A percentile compares a stretch with the other conserved stretches of the same genome.
Evolutionary conservation across 2,888 invertebrate genomes (phyloP).

Genomic region (Nemurella pictetii): DNA sequence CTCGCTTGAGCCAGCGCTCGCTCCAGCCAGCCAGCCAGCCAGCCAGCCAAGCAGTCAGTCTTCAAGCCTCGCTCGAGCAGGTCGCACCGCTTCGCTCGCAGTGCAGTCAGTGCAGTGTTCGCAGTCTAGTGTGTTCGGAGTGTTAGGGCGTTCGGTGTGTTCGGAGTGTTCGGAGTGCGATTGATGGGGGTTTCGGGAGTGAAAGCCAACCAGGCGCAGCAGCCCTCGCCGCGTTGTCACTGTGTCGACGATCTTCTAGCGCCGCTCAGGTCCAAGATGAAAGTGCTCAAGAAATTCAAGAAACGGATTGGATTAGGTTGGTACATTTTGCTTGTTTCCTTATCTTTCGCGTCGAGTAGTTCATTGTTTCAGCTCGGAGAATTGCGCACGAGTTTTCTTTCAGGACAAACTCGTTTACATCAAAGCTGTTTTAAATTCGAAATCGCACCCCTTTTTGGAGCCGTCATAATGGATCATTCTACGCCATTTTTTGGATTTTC

Average conservation of each 20-base stretch:
- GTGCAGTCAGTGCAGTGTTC: neutral
- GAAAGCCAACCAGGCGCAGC: conserved; percentile 50
- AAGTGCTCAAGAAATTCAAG: conserved; percentile 86
- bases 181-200: conserved; percentile 54
- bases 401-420: too few relatives aligned
- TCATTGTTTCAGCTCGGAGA: neutral
- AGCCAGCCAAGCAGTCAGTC: too few relatives aligned
- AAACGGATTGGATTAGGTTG: conserved; percentile 85
- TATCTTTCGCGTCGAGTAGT: neutral
- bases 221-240: conserved; percentile 44
- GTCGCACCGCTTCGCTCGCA: neutral
- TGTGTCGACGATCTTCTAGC: conserved; percentile 53
- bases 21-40: too few relatives aligned
- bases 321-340: conserved; percentile 50
- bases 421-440: too few relatives aligned
- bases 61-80: too few relatives aligned
- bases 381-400: neutral
- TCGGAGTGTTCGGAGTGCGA: too few relatives aligned
- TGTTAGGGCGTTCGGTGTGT: neutral
- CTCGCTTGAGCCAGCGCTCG: too few relatives aligned
- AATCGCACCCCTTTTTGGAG: too few relatives aligned
- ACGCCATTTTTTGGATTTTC: too few relatives aligned
- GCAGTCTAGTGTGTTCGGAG: neutral
- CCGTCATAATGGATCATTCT: too few relatives aligned
- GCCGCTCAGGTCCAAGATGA: conserved; percentile 72